phyloP scores from a whole-genome alignment of 2,888 invertebrate species.

The Drosophila putrida region DNA sequence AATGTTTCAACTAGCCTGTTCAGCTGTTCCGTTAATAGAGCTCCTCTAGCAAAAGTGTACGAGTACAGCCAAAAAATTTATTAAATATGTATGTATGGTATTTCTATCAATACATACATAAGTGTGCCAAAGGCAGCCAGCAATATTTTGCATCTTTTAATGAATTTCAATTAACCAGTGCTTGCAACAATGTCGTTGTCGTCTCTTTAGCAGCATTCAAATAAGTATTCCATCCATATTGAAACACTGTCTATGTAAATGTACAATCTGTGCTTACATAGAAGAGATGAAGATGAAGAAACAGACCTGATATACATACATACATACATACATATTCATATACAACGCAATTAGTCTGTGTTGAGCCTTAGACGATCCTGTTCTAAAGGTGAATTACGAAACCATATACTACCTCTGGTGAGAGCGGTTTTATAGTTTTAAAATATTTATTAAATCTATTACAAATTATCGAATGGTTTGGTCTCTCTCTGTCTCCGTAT shows the following conservation, averaged over 20 bases:
- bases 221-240: constrained; percentile 45
- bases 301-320: constrained; percentile 1
- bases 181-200: background rate
- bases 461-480: constrained; percentile 20
- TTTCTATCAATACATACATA: too few species aligned
- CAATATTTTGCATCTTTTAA: background rate
- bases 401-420: constrained; percentile 55
- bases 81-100: too few species aligned
- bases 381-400: constrained; percentile 21
- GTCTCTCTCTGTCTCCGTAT: constrained; percentile 11
- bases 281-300: background rate
- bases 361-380: constrained; percentile 11
- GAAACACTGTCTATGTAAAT: constrained; percentile 3
- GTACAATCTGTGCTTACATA: background rate
- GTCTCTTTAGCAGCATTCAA: constrained; percentile 15
- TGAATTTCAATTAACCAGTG: background rate
- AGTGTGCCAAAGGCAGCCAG: too few species aligned
- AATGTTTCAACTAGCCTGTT: background rate
- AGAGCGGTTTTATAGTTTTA: constrained; percentile 53
- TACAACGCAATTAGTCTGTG: constrained; percentile 35
- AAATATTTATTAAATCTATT: constrained; percentile 51
- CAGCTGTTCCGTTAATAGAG: too few species aligned
- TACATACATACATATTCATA: constrained; percentile 10
- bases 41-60: too few species aligned
- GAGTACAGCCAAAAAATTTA: too few species aligned